Evolutionary conservation across 2,113 vertebrate species (phyloP), one percentile per base, ranked within the genome.

Genomic region (Laterallus jamaicensis): DNA sequence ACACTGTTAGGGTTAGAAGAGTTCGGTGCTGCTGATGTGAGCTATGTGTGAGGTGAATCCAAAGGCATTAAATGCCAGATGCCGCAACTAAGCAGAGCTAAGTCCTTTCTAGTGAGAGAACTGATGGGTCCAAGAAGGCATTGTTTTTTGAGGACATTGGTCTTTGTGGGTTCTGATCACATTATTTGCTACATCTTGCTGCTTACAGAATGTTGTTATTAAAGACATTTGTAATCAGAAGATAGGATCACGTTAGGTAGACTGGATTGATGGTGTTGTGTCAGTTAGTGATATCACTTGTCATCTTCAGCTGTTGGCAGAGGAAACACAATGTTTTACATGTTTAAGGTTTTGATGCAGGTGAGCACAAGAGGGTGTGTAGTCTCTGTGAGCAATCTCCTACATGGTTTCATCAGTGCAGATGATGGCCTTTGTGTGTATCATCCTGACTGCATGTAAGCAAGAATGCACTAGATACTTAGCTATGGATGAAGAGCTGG

Each of bases 1-100:
- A 21, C 7, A 0, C 2, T 31, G 0, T 1, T 4, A 1, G 7
- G 2, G 2, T 31, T 12, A 12, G 73, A 16, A 39, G 50, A 8
- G 12, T 22, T 58, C n/a, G 71, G 35, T 21, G 60, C 35, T 25
- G 12, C 2, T 37, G 35, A 10, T 20, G 55, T 9, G 69, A 52
- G 29, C n/a, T 69, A 1, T 37, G 79, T 5, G 11, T 6, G 0
- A 2, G 15, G 9, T 9, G 10, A 12, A 31, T 28, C 32, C 39
- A 15, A 47, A 44, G 62, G 8, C 37, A 24, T 4, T 4, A 4
- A 7, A 32, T 4, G 42, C 29, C 24, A 10, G 2, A 4, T 11
- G 37, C 42, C 39, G 47, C 28, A 25, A 1, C 6, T 5, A 9
- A 74, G 77, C 37, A 37, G 50, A 60, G 49, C 8, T 4, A 49